Evolutionary conservation across 1,140 invertebrate species (phyloP).

Genomic region (Lerema accius): DNA sequence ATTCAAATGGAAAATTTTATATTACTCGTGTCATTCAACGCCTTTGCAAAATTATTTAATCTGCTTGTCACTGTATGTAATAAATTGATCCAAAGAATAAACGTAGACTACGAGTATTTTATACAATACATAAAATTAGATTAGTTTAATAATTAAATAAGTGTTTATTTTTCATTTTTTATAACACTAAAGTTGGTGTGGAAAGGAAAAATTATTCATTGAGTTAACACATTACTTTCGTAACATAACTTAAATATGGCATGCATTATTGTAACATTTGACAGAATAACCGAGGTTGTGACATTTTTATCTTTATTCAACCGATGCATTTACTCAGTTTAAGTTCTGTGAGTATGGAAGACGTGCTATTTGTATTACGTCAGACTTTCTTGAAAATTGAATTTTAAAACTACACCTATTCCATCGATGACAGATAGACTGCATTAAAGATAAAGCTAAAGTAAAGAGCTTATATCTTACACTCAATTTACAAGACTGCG

Average conservation of each 20-base stretch:
- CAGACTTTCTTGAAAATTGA: not conserved
- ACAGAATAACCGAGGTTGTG: conserved; percentile 45
- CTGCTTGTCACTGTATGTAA: conserved; percentile 39
- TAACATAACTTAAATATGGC: not conserved
- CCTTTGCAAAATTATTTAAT: conserved; percentile 46
- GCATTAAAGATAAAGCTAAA: no score
- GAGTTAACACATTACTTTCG: not conserved
- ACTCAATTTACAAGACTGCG: no score
- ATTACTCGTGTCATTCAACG: conserved; percentile 25
- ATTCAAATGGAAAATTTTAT: conserved; percentile 39
- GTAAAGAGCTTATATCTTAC: no score
- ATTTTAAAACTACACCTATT: no score
- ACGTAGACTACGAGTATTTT: conserved; percentile 3
- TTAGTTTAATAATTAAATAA: conserved; percentile 7
- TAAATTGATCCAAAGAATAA: not conserved
- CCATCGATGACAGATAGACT: no score
- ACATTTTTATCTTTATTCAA: conserved; percentile 41
- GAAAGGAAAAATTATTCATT: not conserved
- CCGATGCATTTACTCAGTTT: conserved; percentile 25
- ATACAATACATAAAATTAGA: conserved; percentile 3
- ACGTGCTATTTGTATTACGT: no score
- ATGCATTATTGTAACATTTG: conserved; percentile 1
- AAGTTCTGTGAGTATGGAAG: no score
- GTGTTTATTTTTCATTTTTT: not conserved
- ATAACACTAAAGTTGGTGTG: not conserved